phyloP scores from a whole-genome alignment of 2,113 vertebrate species.

The Rhinoptilus africanus region DNA sequence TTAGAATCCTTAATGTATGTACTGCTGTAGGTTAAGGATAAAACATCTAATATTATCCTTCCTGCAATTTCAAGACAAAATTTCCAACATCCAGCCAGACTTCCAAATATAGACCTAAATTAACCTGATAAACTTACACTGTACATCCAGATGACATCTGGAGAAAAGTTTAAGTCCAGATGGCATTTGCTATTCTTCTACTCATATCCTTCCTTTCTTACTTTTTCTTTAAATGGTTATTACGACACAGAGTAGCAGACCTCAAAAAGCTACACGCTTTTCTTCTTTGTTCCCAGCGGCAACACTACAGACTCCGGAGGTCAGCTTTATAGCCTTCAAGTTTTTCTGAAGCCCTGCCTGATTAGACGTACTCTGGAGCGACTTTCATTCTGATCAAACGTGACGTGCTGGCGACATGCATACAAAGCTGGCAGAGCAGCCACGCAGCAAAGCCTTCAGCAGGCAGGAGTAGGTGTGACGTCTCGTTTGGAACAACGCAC shows the following conservation, averaged over 20 bases:
- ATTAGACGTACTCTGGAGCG: neutral
- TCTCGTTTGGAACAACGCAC: neutral
- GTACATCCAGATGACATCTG: neutral
- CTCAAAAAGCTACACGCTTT: neutral
- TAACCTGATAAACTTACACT: neutral
- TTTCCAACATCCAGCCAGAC: neutral
- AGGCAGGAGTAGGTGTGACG: rapidly evolving
- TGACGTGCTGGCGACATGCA: neutral
- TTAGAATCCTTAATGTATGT: neutral
- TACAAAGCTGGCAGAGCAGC: neutral
- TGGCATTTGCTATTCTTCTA: neutral
- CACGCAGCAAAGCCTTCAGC: neutral
- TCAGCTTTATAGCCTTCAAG: slow-evolving; percentile 23
- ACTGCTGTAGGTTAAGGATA: neutral
- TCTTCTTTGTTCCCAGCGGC: neutral
- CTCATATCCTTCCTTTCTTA: neutral
- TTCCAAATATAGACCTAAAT: neutral
- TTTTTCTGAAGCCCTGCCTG: slow-evolving; percentile 35
- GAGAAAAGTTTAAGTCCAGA: slow-evolving; percentile 5
- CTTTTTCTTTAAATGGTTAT: slow-evolving; percentile 8
- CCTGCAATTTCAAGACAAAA: neutral
- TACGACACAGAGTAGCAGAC: neutral
- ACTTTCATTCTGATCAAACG: slow-evolving; percentile 27
- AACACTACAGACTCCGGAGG: neutral
- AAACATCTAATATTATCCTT: neutral